Evolutionary conservation across 1,140 invertebrate genomes (phyloP).

Genomic region (Scaptodrosophila lebanonensis): DNA sequence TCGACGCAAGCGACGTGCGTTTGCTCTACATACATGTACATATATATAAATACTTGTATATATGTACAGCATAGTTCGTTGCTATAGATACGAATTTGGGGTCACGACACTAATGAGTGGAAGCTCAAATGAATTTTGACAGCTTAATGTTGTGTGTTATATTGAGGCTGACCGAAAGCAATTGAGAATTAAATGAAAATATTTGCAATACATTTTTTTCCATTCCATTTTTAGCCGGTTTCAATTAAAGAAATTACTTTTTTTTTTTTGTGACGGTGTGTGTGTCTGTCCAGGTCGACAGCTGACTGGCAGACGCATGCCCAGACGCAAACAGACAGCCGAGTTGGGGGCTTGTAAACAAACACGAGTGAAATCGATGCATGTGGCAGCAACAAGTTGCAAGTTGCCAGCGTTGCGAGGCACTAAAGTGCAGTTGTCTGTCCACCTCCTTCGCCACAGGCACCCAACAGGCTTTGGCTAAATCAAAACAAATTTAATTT

Average conservation of each 20-base stretch:
- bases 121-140: constrained; percentile 59
- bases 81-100: constrained; percentile 32
- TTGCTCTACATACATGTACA: constrained; percentile 51
- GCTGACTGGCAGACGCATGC: too few species aligned
- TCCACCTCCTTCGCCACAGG: too few species aligned
- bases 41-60: constrained; percentile 1
- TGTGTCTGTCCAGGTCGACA: constrained; percentile 4
- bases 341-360: constrained; percentile 37
- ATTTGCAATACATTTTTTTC: constrained; percentile 8
- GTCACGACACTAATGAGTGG: constrained; percentile 65
- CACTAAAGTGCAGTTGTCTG: too few species aligned
- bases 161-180: background rate
- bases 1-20: constrained; percentile 31
- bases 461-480: too few species aligned
- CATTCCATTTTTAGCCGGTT: background rate
- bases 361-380: constrained; percentile 16
- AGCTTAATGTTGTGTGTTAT: constrained; percentile 30
- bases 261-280: background rate
- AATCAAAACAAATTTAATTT: constrained; percentile 32
- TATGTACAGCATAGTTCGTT: background rate
- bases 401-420: constrained; percentile 11
- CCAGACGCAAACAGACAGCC: too few species aligned
- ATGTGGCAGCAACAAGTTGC: constrained; percentile 36
- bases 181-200: constrained; percentile 12
- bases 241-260: too few species aligned